A percentile compares a stretch with the other conserved stretches of the same genome.
Conservation (phyloP, 2,797 vertebrate species). For the Parambassis ranga region DNA sequence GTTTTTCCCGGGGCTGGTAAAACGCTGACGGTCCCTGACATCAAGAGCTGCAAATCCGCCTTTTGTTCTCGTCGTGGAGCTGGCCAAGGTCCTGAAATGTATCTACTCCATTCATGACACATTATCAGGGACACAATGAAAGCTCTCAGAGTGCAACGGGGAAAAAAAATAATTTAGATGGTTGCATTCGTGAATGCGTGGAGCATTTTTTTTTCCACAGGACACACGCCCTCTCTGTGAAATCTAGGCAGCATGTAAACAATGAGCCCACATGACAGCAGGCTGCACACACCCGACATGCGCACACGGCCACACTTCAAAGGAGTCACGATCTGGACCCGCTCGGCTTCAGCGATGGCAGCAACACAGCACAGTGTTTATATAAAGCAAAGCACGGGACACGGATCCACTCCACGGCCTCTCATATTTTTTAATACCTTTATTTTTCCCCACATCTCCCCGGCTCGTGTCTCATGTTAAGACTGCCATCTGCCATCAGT, state of each 20-base stretch:
- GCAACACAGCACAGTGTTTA: not conserved
- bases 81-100: slow-evolving; percentile 82
- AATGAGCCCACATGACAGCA: slow-evolving; percentile 77
- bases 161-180: not conserved
- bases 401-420: not conserved
- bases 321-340: slow-evolving; percentile 67
- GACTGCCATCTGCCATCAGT: slow-evolving; percentile 66
- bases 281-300: slow-evolving; percentile 64
- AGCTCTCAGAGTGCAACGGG: not conserved
- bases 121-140: not conserved
- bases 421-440: slow-evolving; percentile 25
- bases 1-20: slow-evolving; percentile 27
- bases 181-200: not conserved
- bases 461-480: slow-evolving; percentile 41
- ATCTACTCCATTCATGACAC: slow-evolving; percentile 33
- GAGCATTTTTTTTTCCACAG: not conserved
- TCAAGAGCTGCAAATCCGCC: slow-evolving; percentile 80
- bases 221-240: slow-evolving; percentile 45
- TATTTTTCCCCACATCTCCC: slow-evolving; percentile 39
- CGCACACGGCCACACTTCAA: slow-evolving; percentile 56
- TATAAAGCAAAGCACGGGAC: not conserved
- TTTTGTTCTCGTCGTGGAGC: slow-evolving; percentile 83
- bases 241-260: slow-evolving; percentile 76
- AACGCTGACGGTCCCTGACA: slow-evolving; percentile 70
- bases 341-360: slow-evolving; percentile 14